Percentiles rank a stretch among this genome's conserved stretches.
Conservation (phyloP, 2,113 vertebrate genomes). For the cattle (Bos taurus) region ARS-UCD2.0 NC_037344.1:22260501-22261000, state of each 20-base stretch:
- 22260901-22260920: not conserved
- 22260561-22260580: not conserved
- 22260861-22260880: not conserved
- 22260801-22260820: not conserved
- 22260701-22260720: not conserved
- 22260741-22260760: not conserved
- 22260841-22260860: not conserved
- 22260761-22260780: not conserved
- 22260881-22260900: not conserved
- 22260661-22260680: conserved; percentile 20
- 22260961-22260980: not conserved
- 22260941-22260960: not conserved
- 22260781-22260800: not conserved
- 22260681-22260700: not conserved
- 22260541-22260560: too few relatives aligned
- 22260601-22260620: not conserved
- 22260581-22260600: not conserved
- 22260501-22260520: too few relatives aligned
- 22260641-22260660: not conserved
- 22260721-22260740: not conserved
- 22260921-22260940: not conserved
- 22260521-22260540: too few relatives aligned
- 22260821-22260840: not conserved
- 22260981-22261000: not conserved
- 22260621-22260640: not conserved